Base-by-base conservation (phyloP, 2,797 vertebrate species). In the Ficedula albicollis region DNA sequence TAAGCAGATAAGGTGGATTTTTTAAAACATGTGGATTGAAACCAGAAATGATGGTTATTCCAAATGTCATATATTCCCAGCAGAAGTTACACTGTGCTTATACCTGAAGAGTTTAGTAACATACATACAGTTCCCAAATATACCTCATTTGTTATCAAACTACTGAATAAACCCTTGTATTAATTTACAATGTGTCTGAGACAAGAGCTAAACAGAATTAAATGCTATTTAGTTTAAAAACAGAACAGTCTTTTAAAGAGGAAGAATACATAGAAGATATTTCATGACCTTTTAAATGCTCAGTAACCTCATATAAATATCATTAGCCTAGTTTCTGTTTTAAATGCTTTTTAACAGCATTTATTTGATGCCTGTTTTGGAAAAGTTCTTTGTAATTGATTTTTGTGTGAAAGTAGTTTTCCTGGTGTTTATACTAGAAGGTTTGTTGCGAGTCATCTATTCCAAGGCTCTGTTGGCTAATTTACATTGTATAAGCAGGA, bases 131-230 rank as follows among this genome's bases (percentile, higher is more conserved):
- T 72, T 93, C 34, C 25, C 38, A 87, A 76, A 60, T 67, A 55
- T 1, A 66, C 2, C 0, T 63, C 2, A 39, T 58, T 76, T 1
- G 0, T 82, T 84, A 70, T 21, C 41, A 43, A 74, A 66, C 11
- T 64, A n/a, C 46, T 62, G 73, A 90, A 41, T 83, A 89, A 75
- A 83, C 15, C 13, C 7, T 66, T 76, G 48, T 73, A 39, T 80
- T 80, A 60, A 36, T 77, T 92, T 82, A 68, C 39, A 68, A 0
- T 41, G 49, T 80, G 69, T 43, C 38, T 89, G 56, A 93, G 75
- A 67, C 60, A 77, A 76, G 63, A 77, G 38, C 74, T 41, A n/a
- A 78, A 48, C 41, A 80, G 34, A 87, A 87, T 60, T 70, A 88
- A 87, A 63, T 68, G 48, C 39, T 70, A 0, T 39, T 79, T 84